Conservation (phyloP, 2,888 invertebrate genomes). For the Incurvaria masculella region DNA sequence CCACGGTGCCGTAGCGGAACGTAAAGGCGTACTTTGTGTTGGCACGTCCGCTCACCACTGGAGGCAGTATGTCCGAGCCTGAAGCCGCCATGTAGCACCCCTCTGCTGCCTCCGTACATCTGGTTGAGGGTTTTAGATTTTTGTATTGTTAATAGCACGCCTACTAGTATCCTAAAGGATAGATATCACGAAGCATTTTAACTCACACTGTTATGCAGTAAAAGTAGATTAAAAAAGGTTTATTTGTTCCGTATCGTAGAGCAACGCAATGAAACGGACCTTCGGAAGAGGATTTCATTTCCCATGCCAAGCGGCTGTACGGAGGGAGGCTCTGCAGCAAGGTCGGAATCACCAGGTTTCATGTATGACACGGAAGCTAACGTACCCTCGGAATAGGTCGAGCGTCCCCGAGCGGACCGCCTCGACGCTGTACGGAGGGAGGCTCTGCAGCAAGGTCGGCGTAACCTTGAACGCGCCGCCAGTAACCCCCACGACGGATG, state of each 20-base stretch:
- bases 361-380: no score
- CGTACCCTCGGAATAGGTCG: conserved; percentile 17
- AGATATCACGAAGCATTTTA: not conserved
- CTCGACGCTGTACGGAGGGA: conserved; percentile 17
- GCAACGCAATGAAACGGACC: not conserved
- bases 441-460: conserved; percentile 25
- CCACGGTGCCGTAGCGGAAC: conserved; percentile 60
- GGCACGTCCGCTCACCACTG: conserved; percentile 55
- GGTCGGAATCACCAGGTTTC: no score
- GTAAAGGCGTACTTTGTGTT: conserved; percentile 54
- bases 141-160: not conserved
- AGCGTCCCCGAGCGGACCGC: conserved; percentile 14
- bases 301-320: no score
- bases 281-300: not conserved
- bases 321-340: conserved; percentile 22
- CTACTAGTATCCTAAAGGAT: not conserved
- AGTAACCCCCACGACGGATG: not conserved
- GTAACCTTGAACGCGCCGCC: conserved; percentile 27
- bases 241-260: not conserved
- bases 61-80: conserved; percentile 54
- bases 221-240: not conserved
- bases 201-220: not conserved
- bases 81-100: conserved; percentile 30
- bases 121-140: conserved; percentile 12
- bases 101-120: conserved; percentile 28